Percentiles rank a stretch among this genome's conserved stretches.
These are phyloP conservation scores for Eudemis profundana DNA, from an alignment of 2,888 invertebrate genomes.

Conservation along the genomic window DNA sequence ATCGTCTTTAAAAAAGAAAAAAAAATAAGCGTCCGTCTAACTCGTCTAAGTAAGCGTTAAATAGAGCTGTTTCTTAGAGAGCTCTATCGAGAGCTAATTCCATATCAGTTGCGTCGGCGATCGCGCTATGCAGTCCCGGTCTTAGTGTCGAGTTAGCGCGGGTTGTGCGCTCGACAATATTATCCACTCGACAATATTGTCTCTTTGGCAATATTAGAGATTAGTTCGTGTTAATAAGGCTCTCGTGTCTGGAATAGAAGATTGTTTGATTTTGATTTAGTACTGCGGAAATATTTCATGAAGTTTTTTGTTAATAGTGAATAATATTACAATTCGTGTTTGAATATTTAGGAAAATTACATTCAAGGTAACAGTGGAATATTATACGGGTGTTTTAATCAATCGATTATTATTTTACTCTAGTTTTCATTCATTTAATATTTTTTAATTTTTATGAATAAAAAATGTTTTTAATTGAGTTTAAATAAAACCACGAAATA, in stretches of 20 bases:
- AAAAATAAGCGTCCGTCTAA: too few relatives aligned
- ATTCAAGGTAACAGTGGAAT: not conserved
- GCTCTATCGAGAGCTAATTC: slow-evolving; percentile 24
- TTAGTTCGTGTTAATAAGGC: slow-evolving; percentile 4
- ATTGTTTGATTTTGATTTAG: not conserved
- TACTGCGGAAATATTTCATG: not conserved
- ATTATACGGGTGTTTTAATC: too few relatives aligned
- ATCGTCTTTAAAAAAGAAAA: too few relatives aligned
- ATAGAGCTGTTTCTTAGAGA: slow-evolving; percentile 5
- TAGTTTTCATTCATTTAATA: too few relatives aligned
- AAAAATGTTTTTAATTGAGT: too few relatives aligned
- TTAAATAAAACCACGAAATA: too few relatives aligned
- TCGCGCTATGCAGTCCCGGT: slow-evolving; percentile 2
- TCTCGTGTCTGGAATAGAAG: not conserved
- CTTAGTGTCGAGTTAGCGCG: slow-evolving; percentile 4
- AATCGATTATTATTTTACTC: too few relatives aligned
- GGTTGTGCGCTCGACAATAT: slow-evolving; percentile 4
- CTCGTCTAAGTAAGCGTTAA: slow-evolving; percentile 3
- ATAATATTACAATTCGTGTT: not conserved
- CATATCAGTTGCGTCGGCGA: slow-evolving; percentile 13
- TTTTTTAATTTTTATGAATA: too few relatives aligned
- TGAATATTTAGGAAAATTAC: not conserved
- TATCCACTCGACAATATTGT: not conserved
- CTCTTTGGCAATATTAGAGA: slow-evolving; percentile 8
- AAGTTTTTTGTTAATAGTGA: not conserved